phyloP scores from a whole-genome alignment of 53 echinoderm and acorn worm species.

The Echinarachnius parma region DNA sequence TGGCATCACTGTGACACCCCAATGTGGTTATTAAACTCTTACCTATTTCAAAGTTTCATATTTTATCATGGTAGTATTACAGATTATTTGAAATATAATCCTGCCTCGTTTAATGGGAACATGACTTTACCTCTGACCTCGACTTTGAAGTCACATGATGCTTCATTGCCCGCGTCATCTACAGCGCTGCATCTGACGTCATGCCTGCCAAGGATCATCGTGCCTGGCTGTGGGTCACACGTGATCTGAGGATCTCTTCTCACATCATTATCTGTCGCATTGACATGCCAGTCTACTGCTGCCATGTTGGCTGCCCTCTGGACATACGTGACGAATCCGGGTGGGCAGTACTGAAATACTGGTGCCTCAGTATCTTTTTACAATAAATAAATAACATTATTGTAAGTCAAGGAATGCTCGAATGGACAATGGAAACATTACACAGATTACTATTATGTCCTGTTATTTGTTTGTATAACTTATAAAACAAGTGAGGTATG shows the following conservation, averaged over 20 bases:
- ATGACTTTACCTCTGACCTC: conserved; percentile 29
- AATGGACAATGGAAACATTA: no score
- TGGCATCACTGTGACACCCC: no score
- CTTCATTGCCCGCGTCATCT: conserved; percentile 1
- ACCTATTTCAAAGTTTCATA: no score
- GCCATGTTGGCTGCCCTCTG: background rate
- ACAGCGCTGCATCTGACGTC: background rate
- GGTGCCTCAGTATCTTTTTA: conserved; percentile 15
- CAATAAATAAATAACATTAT: no score
- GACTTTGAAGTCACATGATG: background rate
- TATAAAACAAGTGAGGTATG: no score
- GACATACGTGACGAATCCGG: background rate
- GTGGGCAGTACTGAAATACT: conserved; percentile 2
- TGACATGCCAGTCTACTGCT: background rate
- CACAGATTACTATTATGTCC: no score
- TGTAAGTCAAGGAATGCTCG: no score
- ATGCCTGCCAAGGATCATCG: background rate
- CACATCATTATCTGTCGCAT: conserved; percentile 1
- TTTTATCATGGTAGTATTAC: no score
- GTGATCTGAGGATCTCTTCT: background rate
- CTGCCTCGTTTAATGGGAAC: no score
- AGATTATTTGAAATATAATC: no score
- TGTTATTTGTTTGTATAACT: no score
- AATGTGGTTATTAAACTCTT: no score
- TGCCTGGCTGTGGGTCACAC: conserved; percentile 6